Evolutionary conservation across 2,113 vertebrate genomes (phyloP), one percentile per base, ranked within the genome.

Genomic region (Microcebus tavaratra): DNA sequence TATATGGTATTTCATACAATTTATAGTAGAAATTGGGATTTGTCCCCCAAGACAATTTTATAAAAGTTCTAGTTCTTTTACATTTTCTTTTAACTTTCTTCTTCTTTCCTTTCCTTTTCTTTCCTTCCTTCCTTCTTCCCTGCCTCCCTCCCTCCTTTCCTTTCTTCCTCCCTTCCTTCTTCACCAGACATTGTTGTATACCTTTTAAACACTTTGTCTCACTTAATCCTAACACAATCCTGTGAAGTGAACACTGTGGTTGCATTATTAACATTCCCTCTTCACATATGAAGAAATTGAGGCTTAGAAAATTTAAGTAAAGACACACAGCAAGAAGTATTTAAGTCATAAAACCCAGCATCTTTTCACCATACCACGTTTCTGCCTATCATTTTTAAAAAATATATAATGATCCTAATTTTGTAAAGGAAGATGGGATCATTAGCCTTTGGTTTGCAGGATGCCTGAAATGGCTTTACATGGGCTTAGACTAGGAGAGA

Each of bases 11-110:
- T 88, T 90, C 31, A 68, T 79, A 45, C 13, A 88, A 12, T 39
- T 42, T 82, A 72, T 57, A 85, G n/a, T 93, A 23, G 50, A 95
- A 95, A 90, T 88, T 31, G 20, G 25, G 45, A 6, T 90, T 86
- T 63, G 1, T 70, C 72, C 18, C 45, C 63, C 31, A 76, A 68
- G 63, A 55, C 39, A 45, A 78, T 53, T 80, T 65, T 96, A 34
- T 82, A 55, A 73, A 85, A 25, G 23, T 65, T 80, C 18, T 87
- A 55, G 20, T 87, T 90, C 50, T 97, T 50, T 79, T 73, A 42
- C 2, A 18, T 72, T 80, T 61, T 82, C 75, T 88, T 91, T 93
- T 48, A 3, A 50, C 25, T 81, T n/a, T 48, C 3, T 0, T 27
- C 23, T 72, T 76, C 39, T 11, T 50, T 27, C 48, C n/a, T 36